A percentile compares a stretch with the other conserved stretches of the same genome.
Conservation (phyloP, 1,140 invertebrate genomes). For the Hermetia illucens region DNA sequence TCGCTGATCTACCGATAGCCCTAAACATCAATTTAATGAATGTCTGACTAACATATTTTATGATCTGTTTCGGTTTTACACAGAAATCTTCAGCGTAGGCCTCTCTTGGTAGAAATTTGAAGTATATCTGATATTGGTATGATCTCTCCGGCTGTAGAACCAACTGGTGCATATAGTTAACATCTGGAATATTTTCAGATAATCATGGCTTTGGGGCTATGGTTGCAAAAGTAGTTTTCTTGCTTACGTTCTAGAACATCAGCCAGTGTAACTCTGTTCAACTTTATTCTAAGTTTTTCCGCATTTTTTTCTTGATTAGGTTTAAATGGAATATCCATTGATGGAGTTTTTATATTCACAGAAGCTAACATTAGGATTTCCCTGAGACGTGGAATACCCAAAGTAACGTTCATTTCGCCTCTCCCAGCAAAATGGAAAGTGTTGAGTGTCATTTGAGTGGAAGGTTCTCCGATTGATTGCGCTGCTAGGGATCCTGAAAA, state of each 20-base stretch:
- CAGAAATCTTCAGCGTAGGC: constrained; percentile 56
- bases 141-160: constrained; percentile 36
- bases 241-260: constrained; percentile 57
- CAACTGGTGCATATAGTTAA: constrained; percentile 50
- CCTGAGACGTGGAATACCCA: constrained; percentile 89
- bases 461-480: constrained; percentile 94
- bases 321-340: constrained; percentile 82
- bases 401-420: constrained; percentile 99
- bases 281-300: constrained; percentile 48
- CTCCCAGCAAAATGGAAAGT: constrained; percentile 99
- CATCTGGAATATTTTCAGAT: constrained; percentile 11
- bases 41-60: constrained; percentile 48
- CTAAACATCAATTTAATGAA: constrained; percentile 49
- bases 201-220: background rate
- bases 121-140: constrained; percentile 42
- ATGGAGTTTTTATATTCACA: constrained; percentile 85
- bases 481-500: constrained; percentile 52
- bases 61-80: constrained; percentile 51
- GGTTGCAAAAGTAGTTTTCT: background rate
- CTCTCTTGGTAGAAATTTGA: constrained; percentile 57
- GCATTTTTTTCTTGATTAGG: constrained; percentile 42
- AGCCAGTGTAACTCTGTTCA: constrained; percentile 61
- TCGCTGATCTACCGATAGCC: constrained; percentile 36
- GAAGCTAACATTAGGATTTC: constrained; percentile 97
- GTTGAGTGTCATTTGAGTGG: constrained; percentile 99